Evolutionary conservation across 2,113 vertebrate species (phyloP), one percentile per base, ranked within the genome.

Genomic region (Blennius ocellaris): DNA sequence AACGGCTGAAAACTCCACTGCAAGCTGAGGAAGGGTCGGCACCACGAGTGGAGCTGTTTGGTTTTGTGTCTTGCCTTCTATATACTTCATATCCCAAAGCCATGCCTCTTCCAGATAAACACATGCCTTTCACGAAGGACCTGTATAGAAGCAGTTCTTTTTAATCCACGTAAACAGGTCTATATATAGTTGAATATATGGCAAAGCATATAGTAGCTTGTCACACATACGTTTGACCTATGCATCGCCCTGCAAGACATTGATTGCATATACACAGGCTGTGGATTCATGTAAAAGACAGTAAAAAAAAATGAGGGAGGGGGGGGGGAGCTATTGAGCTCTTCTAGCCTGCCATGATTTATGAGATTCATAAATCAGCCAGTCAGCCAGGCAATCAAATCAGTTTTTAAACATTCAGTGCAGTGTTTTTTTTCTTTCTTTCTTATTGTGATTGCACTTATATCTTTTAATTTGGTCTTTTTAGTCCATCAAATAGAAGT

Each of bases 1-100:
- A 85, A 76, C 9, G 45, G 76, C 47, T 43, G 59, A 76, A 72
- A 58, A 56, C 65, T 67, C 49, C 49, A 64, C 30, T 67, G 37
- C 56, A 54, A 44, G 50, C 12, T 7, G 47, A 59, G n/a, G 16
- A 44, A 47, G 52, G 74, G 60, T 70, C 67, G 44, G 76, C 69
- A 44, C 11, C 64, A 69, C 63, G n/a, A 45, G 39, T 58, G 30
- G 47, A 59, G 7, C 15, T 63, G 21, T 67, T 52, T 49, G 39
- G 44, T 50, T 59, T 74, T 30, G 21, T 30, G 21, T 30, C 21
- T 30, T 4, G 21, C 21, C 21, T 30, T 30, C 21, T 30, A 30
- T 4, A 30, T 30, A 51, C 30, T 58, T 70, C 11, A 38, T 55
- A 12, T 5, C 47, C 50, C 37, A 38, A 52, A 68, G 40, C 43